Percentiles rank a stretch among this genome's conserved stretches.
Conservation (phyloP, 2,113 vertebrate genomes). For the Octodon degus region DNA sequence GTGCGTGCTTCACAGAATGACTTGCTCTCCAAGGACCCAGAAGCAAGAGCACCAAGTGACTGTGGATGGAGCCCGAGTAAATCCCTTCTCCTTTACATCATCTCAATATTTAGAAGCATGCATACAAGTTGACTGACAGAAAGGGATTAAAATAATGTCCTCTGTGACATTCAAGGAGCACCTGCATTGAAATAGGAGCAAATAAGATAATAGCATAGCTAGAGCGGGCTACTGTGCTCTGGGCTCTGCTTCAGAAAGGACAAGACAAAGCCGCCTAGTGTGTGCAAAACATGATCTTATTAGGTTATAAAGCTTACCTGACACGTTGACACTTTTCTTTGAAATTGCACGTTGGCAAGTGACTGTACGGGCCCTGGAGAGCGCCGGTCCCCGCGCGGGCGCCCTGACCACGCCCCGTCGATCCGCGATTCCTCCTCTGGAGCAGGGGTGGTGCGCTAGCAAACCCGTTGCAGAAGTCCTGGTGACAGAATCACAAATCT, state of each 20-base stretch:
- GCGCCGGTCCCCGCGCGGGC: fast-evolving
- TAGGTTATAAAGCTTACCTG: neutral
- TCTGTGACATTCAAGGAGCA: neutral
- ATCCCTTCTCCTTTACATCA: neutral
- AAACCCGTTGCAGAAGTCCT: neutral
- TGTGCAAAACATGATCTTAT: neutral
- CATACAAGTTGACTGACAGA: neutral
- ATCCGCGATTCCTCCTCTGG: neutral
- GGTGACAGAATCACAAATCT: neutral
- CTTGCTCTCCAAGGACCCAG: neutral
- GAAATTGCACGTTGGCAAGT: neutral
- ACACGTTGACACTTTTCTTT: neutral
- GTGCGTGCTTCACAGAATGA: neutral
- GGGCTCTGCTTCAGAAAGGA: neutral
- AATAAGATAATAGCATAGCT: neutral
- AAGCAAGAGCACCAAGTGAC: neutral
- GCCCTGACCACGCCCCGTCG: neutral
- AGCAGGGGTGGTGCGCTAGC: neutral
- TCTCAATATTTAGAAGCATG: neutral
- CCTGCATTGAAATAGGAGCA: neutral
- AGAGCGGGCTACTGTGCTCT: neutral
- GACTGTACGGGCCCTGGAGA: neutral
- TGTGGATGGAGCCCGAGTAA: neutral
- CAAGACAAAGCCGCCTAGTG: neutral
- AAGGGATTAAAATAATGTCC: neutral